Conservation (phyloP, 2,797 vertebrate species). For the Mastacembelus armatus region DNA sequence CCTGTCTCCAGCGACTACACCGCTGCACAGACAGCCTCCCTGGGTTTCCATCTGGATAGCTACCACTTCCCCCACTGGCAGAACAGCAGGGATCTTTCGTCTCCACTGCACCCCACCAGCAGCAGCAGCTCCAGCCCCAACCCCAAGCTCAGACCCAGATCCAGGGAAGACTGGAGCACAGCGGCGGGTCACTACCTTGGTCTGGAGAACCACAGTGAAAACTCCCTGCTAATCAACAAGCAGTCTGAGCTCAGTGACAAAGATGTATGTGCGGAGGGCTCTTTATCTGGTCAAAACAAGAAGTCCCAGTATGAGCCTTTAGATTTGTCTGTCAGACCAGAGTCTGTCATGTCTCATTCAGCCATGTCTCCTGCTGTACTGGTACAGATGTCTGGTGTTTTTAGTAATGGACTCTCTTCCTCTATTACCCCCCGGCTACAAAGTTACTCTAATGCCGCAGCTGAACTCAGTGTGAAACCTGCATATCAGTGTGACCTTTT, state of each 20-base stretch:
- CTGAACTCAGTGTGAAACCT: slow-evolving; percentile 60
- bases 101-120: slow-evolving; percentile 77
- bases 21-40: slow-evolving; percentile 88
- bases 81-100: slow-evolving; percentile 85
- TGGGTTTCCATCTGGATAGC: slow-evolving; percentile 92
- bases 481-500: slow-evolving; percentile 85
- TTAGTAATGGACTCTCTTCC: slow-evolving; percentile 79
- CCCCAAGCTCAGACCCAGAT: slow-evolving; percentile 72
- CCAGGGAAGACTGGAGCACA: slow-evolving; percentile 83
- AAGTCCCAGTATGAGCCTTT: slow-evolving; percentile 94
- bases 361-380: slow-evolving; percentile 69
- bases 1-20: slow-evolving; percentile 89
- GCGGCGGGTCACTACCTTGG: slow-evolving; percentile 86
- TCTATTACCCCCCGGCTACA: slow-evolving; percentile 58
- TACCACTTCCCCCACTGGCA: slow-evolving; percentile 89
- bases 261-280: slow-evolving; percentile 69
- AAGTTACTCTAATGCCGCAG: slow-evolving; percentile 56
- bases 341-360: slow-evolving; percentile 73
- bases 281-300: slow-evolving; percentile 78
- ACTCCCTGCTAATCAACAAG: slow-evolving; percentile 49
- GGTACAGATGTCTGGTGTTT: slow-evolving; percentile 76
- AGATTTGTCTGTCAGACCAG: slow-evolving; percentile 91
- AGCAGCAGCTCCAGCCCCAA: slow-evolving; percentile 75
- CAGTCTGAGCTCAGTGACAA: slow-evolving; percentile 75
- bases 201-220: slow-evolving; percentile 83